Base-by-base conservation (phyloP, 1,140 invertebrate genomes). In the Campoletis sonorensis region DNA sequence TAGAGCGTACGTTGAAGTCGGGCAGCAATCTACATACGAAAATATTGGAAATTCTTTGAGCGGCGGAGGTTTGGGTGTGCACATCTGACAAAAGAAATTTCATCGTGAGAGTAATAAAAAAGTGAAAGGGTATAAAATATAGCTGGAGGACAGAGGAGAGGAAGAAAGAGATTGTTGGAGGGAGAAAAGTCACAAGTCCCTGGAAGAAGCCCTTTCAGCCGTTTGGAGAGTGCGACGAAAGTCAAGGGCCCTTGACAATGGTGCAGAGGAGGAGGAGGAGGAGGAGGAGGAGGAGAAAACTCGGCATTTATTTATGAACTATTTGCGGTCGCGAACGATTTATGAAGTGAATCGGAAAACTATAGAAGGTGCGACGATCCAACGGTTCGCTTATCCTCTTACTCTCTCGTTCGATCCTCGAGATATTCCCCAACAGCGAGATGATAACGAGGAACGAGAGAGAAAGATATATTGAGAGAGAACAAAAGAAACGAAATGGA, bases 311-410 rank as follows among this genome's bases (percentile, higher is more conserved):
- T 88, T 88, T 86, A 88, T 87, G 68, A 88, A 89, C 85, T 87
- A 87, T 87, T 87, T 86, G 84, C 71, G 83, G 84, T 83, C 23
- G 81, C 51, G 51, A 49, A 67, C 80, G 84, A 90, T 88, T 89
- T 89, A 87, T 79, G 86, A 85, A 79, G 80, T 80, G 79, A 89
- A 88, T 88, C 83, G 77, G 82, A 86, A 86, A 87, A 85, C 84
- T 84, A 83, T 83, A 84, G 83, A 79, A n/a, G 75, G 70, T 73
- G 79, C 51, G 51, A 54, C 51, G 51, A 54, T 54, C 18, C 51
- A 18, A 21, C 40, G 40, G 72, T 71, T 83, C 78, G 23, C 10
- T 11, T 16, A n/a, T 54, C 81, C 77, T 79, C 82, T 68, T 54
- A 64, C 21, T 45, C 71, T 49, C 37, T 10, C 72, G 49, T 75